Base-by-base conservation (phyloP, 2,113 vertebrate species). In the Dendrocopos noguchii region DNA sequence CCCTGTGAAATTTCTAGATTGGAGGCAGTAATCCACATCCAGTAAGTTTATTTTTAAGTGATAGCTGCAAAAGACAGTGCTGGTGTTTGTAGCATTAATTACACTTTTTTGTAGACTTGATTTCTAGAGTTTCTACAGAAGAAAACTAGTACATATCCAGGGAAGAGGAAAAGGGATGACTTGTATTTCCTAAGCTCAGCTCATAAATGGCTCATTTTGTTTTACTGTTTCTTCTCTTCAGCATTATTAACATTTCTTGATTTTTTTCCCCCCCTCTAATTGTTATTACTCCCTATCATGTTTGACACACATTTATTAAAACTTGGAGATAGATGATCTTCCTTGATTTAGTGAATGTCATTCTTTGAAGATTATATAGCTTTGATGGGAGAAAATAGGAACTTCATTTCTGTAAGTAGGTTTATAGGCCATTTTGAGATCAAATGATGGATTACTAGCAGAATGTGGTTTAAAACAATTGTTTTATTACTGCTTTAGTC, bases 261-360 rank as follows among this genome's bases (percentile, higher is more conserved):
- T 27, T 25, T 55, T 87, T 72, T 39, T 10, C 84, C 88, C 15
- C 3, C 84, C 88, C 15, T 3, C 17, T 21, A 24, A 28, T 67
- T 77, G 90, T 67, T 10, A 81, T 93, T 8, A 10, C 27, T 94
- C 92, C n/a, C 55, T 64, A 50, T 24, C 44, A 84, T 53, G 46
- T 78, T 93, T 95, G 75, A 31, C 93, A 78, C 19, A 33, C 56
- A 56, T 73, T 91, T 95, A 24, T 79, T 89, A 80, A 91, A 95
- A 94, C 77, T 72, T 72, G 55, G 36, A 80, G 52, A 64, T 55
- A 89, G 52, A 90, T 95, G 79, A 87, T 47, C n/a, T 94, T 96
- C 61, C 15, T 88, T 13, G 56, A 39, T 88, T 71, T 82, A 81
- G 63, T 81, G 47, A 95, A 92, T 87, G 44, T 77, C 64, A 91